Evolutionary conservation across 2,113 vertebrate genomes (phyloP).

Genomic region (Sturnira hondurensis): DNA sequence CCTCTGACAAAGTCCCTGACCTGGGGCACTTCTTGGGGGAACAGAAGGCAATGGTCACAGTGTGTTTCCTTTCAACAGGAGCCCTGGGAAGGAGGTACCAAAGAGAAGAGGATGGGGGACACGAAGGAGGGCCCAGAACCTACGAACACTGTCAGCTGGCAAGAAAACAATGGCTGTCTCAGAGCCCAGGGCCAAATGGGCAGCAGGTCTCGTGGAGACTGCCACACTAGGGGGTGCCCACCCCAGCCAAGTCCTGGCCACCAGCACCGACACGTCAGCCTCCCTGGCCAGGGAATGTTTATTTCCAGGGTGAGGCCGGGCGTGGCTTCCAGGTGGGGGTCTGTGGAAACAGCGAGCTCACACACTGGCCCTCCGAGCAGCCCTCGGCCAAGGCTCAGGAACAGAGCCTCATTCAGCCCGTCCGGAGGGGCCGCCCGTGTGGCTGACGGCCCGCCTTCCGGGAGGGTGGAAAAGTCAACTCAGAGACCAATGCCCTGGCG

Average conservation of each 20-base stretch:
- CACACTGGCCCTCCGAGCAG: neutral
- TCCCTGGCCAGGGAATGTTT: conserved; percentile 25
- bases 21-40: neutral
- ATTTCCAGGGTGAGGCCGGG: conserved; percentile 42
- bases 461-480: conserved; percentile 39
- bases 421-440: neutral
- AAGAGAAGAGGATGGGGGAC: neutral
- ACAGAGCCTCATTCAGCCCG: conserved; percentile 72
- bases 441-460: neutral
- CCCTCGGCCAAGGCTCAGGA: neutral
- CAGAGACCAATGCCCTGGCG: accelerated
- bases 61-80: neutral
- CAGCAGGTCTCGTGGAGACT: neutral
- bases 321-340: conserved; percentile 63
- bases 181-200: conserved; percentile 15
- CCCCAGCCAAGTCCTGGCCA: neutral
- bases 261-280: neutral
- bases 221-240: neutral
- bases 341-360: neutral
- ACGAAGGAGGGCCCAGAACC: neutral
- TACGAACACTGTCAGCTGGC: neutral
- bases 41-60: neutral
- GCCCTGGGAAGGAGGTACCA: neutral
- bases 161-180: conserved; percentile 10
- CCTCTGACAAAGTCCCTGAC: accelerated